Percentiles rank a stretch among this genome's conserved stretches.
phyloP scores from a whole-genome alignment of 2,888 invertebrate species.

The Acanthococcus lagerstroemiae region DNA sequence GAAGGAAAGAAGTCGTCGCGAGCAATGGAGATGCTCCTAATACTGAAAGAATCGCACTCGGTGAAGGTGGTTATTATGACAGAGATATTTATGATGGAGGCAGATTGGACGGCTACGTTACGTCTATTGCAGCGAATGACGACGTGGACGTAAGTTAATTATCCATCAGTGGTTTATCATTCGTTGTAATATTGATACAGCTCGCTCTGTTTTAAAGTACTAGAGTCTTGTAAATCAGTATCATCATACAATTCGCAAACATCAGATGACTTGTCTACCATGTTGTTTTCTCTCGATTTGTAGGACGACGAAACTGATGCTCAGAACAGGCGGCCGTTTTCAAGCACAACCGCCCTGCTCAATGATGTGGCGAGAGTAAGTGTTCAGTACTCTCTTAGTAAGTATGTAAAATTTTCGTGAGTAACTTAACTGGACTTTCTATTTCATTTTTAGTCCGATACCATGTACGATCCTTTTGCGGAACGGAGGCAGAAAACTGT shows the following conservation, averaged over 20 bases:
- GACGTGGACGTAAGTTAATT: constrained; percentile 60
- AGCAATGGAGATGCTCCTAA: constrained; percentile 49
- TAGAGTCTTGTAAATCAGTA: neutral
- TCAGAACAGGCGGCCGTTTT: constrained; percentile 63
- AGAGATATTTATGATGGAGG: constrained; percentile 86
- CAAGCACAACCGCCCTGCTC: constrained; percentile 75
- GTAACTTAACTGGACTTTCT: neutral
- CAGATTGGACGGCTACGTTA: constrained; percentile 85
- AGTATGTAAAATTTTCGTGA: too few relatives aligned
- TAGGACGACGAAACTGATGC: constrained; percentile 79
- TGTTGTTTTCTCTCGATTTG: constrained; percentile 32
- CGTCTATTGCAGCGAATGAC: constrained; percentile 92
- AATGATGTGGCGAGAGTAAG: constrained; percentile 81
- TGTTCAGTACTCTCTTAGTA: neutral
- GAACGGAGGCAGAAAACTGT: constrained; percentile 84
- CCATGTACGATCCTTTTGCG: constrained; percentile 90
- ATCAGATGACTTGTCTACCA: too few relatives aligned
- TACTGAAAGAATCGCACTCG: constrained; percentile 64
- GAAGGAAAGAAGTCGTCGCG: constrained; percentile 66
- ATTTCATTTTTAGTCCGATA: constrained; percentile 57
- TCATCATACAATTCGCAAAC: neutral
- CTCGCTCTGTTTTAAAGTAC: neutral
- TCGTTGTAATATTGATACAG: neutral
- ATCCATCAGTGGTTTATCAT: neutral
- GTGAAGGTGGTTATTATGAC: constrained; percentile 79